phyloP scores from a whole-genome alignment of 1,140 invertebrate genomes.

The Megathymus violae region DNA sequence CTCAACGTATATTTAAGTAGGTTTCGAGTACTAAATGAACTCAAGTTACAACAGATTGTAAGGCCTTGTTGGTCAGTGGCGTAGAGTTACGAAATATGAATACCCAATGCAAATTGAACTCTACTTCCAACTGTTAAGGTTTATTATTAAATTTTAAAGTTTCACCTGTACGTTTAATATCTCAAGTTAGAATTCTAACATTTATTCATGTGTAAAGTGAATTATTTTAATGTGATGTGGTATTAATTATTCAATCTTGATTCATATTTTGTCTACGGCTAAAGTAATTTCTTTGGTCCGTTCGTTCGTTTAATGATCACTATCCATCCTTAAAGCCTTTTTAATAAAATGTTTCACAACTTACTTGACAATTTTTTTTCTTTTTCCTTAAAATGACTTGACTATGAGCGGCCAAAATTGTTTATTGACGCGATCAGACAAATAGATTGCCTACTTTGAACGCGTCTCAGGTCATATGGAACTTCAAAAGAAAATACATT shows the following conservation, averaged over 20 bases:
- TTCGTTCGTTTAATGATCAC: too few relatives aligned
- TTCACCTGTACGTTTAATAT: background rate
- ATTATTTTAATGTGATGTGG: background rate
- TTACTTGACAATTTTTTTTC: too few relatives aligned
- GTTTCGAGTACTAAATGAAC: conserved; percentile 1
- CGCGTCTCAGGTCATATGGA: too few relatives aligned
- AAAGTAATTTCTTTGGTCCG: too few relatives aligned
- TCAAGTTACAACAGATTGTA: conserved; percentile 6
- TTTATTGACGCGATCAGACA: too few relatives aligned
- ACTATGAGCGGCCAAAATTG: too few relatives aligned
- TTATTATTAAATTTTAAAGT: background rate
- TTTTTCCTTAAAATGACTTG: too few relatives aligned
- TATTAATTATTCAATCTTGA: background rate
- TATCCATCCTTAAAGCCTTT: too few relatives aligned
- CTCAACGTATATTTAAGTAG: background rate
- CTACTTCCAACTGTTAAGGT: background rate
- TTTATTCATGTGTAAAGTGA: conserved; percentile 9
- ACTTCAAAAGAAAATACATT: too few relatives aligned
- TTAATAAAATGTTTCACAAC: too few relatives aligned
- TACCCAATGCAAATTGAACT: background rate
- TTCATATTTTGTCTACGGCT: background rate
- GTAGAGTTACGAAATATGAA: background rate
- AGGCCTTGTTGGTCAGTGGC: conserved; percentile 8
- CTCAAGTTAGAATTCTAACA: background rate
- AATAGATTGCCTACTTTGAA: too few relatives aligned